A percentile compares a stretch with the other conserved stretches of the same genome.
These are phyloP conservation scores for Autographa gamma DNA, from an alignment of 2,888 invertebrate genomes.

Conservation along the genomic window DNA sequence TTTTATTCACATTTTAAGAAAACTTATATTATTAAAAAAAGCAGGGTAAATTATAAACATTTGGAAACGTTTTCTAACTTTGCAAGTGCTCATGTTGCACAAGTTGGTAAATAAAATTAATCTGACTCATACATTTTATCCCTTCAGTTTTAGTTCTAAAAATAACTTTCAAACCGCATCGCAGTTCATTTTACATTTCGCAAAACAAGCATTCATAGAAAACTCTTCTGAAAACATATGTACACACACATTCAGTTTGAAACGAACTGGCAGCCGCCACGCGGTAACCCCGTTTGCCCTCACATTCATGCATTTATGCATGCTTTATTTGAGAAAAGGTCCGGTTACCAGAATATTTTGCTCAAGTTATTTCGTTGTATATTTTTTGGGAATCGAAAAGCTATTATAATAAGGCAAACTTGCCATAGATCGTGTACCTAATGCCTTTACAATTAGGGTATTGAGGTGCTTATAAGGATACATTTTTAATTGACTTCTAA, in stretches of 20 bases:
- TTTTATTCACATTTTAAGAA: no score
- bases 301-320: slow-evolving; percentile 5
- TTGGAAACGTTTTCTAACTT: no score
- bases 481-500: no score
- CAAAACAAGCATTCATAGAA: neutral
- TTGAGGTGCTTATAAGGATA: neutral
- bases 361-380: neutral
- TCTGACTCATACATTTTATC: no score
- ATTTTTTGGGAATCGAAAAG: neutral
- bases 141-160: no score
- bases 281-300: neutral
- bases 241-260: slow-evolving; percentile 5
- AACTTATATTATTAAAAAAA: no score
- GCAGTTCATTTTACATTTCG: neutral
- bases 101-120: no score
- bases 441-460: neutral
- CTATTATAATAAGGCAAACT: neutral
- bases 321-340: neutral
- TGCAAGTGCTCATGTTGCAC: no score
- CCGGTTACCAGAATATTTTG: neutral
- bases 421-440: neutral
- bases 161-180: neutral
- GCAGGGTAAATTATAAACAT: no score
- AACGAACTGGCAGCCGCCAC: neutral
- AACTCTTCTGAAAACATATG: neutral